Evolutionary conservation across 2,888 invertebrate genomes (phyloP), one percentile per base, ranked within the genome.

Genomic region (Hypena proboscidalis): DNA sequence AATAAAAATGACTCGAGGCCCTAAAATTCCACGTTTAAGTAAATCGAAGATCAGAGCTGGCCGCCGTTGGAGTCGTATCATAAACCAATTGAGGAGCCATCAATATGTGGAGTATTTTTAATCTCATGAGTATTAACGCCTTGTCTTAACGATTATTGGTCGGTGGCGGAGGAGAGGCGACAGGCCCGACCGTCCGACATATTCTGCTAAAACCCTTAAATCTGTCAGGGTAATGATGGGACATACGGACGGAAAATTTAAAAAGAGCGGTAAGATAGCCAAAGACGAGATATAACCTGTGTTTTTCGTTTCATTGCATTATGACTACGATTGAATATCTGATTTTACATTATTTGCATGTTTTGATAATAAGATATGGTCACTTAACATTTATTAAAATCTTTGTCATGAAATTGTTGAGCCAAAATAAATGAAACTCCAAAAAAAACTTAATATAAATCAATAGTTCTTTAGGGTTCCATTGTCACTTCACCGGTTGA

Each of bases 61-160:
- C 61, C 63, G 59, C 44, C 62, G 13, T 25, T 30, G 41, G 36
- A 47, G 30, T 34, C 43, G 42, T 53, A 56, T 53, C 68, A 67
- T 69, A 73, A 71, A 73, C 61, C 73, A 74, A 79, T 77, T 78
- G 70, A 74, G 70, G 70, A 57, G 36, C 58, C 65, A 77, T 77
- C 70, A 77, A 74, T 61, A 66, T 59, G 57, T 66, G 50, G 67
- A 70, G 67, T 70, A 68, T 58, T 64, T 71, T 74, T 69, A 68
- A 72, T 70, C 71, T 66, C 49, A 57, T 70, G 76, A 73, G 75
- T 77, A 82, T 81, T 79, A 81, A 82, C 75, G 74, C 73, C 78
- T 83, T 82, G 80, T 80, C 82, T 85, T 85, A 85, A 86, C 84
- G 85, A 84, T 83, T 84, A 85, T 85, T 80, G 81, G 68, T 63